phyloP scores from a whole-genome alignment of 1,140 invertebrate genomes.

The Ruditapes philippinarum region DNA sequence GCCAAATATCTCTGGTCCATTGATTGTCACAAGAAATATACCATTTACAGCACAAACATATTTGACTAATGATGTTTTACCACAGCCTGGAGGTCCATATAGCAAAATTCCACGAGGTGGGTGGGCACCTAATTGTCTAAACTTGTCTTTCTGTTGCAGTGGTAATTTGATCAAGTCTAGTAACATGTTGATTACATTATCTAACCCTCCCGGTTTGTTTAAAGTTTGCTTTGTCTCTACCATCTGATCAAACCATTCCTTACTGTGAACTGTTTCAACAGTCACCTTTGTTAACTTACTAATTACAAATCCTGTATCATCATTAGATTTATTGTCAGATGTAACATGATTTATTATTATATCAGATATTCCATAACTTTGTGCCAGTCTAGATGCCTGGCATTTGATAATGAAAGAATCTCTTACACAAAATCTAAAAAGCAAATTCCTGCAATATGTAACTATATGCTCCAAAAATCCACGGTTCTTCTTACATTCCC shows the following conservation, averaged over 20 bases:
- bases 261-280: constrained; percentile 74
- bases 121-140: constrained; percentile 54
- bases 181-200: constrained; percentile 69
- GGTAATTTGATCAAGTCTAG: constrained; percentile 76
- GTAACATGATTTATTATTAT: constrained; percentile 64
- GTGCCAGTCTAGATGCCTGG: constrained; percentile 63
- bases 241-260: constrained; percentile 72
- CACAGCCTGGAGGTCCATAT: constrained; percentile 83
- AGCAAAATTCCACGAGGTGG: constrained; percentile 78
- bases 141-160: constrained; percentile 33
- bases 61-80: constrained; percentile 82
- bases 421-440: constrained; percentile 71
- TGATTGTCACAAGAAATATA: constrained; percentile 77
- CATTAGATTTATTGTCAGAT: constrained; percentile 26
- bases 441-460: constrained; percentile 69
- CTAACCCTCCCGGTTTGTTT: constrained; percentile 75
- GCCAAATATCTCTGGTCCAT: constrained; percentile 81
- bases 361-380: constrained; percentile 72
- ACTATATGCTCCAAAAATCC: constrained; percentile 35
- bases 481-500: constrained; percentile 51
- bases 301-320: constrained; percentile 31
- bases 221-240: background rate
- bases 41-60: constrained; percentile 73
- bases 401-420: constrained; percentile 70
- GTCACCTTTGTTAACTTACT: constrained; percentile 61